Percentiles rank a stretch among this genome's conserved stretches.
These are phyloP conservation scores for Notechis scutatus DNA, from an alignment of 2,113 vertebrate species.

Conservation along the genomic window DNA sequence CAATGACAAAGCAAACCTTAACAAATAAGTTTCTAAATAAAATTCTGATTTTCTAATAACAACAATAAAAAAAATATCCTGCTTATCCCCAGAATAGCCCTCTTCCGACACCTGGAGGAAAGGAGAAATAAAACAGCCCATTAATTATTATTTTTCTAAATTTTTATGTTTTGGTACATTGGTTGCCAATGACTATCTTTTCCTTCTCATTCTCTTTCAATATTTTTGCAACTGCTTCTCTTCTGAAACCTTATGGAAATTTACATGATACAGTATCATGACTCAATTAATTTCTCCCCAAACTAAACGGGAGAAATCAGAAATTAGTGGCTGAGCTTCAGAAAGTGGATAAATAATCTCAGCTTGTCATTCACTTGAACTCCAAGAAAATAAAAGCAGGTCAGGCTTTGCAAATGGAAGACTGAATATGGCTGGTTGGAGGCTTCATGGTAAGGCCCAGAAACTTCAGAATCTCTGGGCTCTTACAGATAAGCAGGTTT, in stretches of 20 bases:
- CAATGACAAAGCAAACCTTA: background rate
- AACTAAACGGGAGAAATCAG: background rate
- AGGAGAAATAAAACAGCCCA: background rate
- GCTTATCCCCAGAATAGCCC: background rate
- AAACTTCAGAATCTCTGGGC: background rate
- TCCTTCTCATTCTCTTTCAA: background rate
- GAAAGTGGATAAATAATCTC: accelerated
- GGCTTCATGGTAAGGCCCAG: background rate
- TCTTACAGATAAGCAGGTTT: background rate
- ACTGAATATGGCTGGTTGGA: background rate
- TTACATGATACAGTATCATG: background rate
- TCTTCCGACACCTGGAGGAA: slow-evolving; percentile 33
- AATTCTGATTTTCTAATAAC: background rate
- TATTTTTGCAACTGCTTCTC: background rate
- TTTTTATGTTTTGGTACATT: background rate
- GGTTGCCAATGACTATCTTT: background rate
- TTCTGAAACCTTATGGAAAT: background rate
- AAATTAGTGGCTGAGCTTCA: background rate
- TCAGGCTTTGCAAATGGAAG: background rate
- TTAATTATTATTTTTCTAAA: background rate
- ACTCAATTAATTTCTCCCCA: background rate
- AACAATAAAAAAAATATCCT: background rate
- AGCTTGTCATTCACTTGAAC: background rate
- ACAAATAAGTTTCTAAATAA: background rate
- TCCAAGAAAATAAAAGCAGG: background rate